These are phyloP conservation scores for Botrylloides violaceus DNA, from an alignment of 23 tunicate genomes.

Conservation along the genomic window DNA sequence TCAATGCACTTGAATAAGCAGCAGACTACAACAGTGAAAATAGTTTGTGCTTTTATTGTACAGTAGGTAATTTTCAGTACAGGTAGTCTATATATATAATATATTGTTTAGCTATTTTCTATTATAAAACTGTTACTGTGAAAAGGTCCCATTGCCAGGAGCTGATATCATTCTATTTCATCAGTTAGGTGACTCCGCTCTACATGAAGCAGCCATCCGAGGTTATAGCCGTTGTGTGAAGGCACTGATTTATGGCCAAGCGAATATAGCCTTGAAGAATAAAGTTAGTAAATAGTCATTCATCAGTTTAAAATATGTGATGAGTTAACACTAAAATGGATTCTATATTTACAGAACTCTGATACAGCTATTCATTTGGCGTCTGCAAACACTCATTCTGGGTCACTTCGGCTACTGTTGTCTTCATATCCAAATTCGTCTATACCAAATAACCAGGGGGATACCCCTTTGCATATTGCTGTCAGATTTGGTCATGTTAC, in stretches of 20 bases:
- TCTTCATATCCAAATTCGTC: constrained; percentile 5
- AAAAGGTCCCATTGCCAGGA: no score
- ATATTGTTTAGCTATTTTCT: no score
- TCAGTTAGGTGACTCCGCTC: constrained; percentile 56
- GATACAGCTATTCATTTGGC: constrained; percentile 52
- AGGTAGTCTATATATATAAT: no score
- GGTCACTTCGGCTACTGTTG: neutral
- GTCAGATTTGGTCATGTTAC: constrained; percentile 48
- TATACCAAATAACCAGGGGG: constrained; percentile 26
- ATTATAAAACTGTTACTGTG: no score
- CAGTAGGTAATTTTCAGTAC: no score
- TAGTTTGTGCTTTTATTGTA: no score
- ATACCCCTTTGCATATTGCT: constrained; percentile 51
- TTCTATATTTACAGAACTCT: no score
- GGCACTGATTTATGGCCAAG: constrained; percentile 24
- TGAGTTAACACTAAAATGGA: no score
- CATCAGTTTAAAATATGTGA: neutral
- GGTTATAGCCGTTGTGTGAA: constrained; percentile 35
- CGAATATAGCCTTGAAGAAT: constrained; percentile 35
- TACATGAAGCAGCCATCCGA: constrained; percentile 63
- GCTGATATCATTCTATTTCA: no score
- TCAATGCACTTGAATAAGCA: no score
- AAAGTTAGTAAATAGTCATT: constrained; percentile 16
- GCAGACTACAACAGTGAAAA: no score
- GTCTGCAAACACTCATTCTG: constrained; percentile 23